A percentile compares a stretch with the other conserved stretches of the same genome.
Conservation (phyloP, 2,888 invertebrate genomes). For the Omphaloscelis lunosa region DNA sequence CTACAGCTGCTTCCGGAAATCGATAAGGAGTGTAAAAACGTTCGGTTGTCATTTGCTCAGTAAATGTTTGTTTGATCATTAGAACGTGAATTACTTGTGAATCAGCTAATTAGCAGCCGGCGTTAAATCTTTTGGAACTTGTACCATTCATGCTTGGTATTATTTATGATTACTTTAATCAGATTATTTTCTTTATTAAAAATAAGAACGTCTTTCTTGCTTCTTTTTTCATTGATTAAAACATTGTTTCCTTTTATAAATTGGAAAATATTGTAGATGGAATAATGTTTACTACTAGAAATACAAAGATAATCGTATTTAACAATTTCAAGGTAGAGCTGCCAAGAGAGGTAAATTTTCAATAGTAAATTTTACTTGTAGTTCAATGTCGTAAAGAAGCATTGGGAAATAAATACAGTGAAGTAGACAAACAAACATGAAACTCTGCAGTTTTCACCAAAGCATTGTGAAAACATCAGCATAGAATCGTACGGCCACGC, state of each 20-base stretch:
- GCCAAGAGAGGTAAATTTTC: neutral
- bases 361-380: neutral
- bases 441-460: slow-evolving; percentile 18
- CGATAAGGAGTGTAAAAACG: slow-evolving; percentile 40
- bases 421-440: slow-evolving; percentile 21
- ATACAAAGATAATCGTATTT: neutral
- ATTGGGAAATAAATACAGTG: slow-evolving; percentile 10
- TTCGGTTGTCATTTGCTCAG: slow-evolving; percentile 12
- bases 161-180: neutral
- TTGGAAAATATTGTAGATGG: neutral
- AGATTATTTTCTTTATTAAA: neutral
- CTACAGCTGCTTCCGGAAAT: slow-evolving; percentile 23
- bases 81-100: neutral
- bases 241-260: neutral
- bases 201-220: neutral
- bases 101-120: slow-evolving; percentile 17
- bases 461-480: slow-evolving; percentile 17
- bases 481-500: slow-evolving; percentile 4
- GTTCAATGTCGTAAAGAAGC: slow-evolving; percentile 5
- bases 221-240: neutral
- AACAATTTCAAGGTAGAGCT: neutral
- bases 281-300: neutral
- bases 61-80: slow-evolving; percentile 42
- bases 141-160: too few species aligned
- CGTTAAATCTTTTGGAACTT: neutral